Evolutionary conservation across 1,140 invertebrate genomes (phyloP), one percentile per base, ranked within the genome.

Genomic region (Diachasmimorpha longicaudata): DNA sequence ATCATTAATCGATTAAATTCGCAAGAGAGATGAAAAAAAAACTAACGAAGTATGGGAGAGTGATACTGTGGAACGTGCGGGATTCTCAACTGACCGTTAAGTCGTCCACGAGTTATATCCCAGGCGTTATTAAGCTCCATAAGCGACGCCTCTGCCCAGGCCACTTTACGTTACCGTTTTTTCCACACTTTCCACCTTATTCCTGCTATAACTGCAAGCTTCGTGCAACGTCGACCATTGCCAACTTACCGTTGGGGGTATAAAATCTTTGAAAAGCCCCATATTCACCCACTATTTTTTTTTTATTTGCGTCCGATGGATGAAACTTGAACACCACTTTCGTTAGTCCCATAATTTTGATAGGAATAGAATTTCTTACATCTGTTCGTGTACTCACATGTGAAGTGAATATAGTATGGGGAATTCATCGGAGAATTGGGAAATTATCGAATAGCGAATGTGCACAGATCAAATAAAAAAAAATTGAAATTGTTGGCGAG

Each of bases 241-340:
- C 66, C 23, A 72, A 66, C 69, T 67, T 42, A 52, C 48, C 58
- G 39, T 23, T 23, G 58, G 70, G 23, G 21, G 42, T 71, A 76
- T 46, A 76, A 76, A 76, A 76, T 76, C 37, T 63, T 31, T 63
- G 4, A 63, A 25, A 63, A 63, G 21, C 58, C 19, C 58, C 19
- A 25, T 13, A 23, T 25, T 63, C 19, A 63, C 58, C 19, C 23
- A 63, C 52, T 31, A 31, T 31, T 55, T 19, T 55, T 4, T 55
- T 19, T 55, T 19, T 21, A 19, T 55, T 55, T 21, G n/a, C 48
- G 6, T 10, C 48, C 48, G n/a, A 19, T 21, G n/a, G 19, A 10
- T 55, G 48, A 55, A 48, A 19, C 19, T 21, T 55, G 9, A 55
- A 55, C 19, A 21, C 48, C 19, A 16, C 4, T 55, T 55, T 55